Percentiles rank a stretch among this genome's conserved stretches.
These are phyloP conservation scores for Choristoneura fumiferana DNA, from an alignment of 1,140 invertebrate genomes.

Conservation along the genomic window DNA sequence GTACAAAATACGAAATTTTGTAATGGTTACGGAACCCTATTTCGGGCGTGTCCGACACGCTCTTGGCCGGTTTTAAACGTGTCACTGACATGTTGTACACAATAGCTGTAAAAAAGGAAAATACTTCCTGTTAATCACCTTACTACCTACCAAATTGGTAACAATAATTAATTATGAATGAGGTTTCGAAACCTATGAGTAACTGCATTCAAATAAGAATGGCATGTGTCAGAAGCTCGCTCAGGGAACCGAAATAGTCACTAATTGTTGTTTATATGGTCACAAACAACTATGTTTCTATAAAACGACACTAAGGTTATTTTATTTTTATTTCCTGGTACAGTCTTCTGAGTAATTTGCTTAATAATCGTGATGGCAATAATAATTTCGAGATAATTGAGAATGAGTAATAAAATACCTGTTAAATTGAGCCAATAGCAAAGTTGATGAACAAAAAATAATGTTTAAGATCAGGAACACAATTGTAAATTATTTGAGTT, in stretches of 20 bases:
- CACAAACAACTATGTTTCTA: too few relatives aligned
- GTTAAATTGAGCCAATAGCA: too few relatives aligned
- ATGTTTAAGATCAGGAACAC: not conserved
- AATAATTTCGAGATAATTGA: not conserved
- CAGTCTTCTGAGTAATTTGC: not conserved
- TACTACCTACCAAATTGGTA: conserved; percentile 32
- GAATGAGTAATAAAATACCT: not conserved
- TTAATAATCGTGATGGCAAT: not conserved
- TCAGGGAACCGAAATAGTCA: conserved; percentile 4
- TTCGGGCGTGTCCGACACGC: too few relatives aligned
- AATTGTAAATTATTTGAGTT: not conserved
- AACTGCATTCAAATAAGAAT: conserved; percentile 37
- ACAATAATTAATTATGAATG: conserved; percentile 72
- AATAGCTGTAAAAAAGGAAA: too few relatives aligned
- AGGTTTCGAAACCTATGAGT: conserved; percentile 50
- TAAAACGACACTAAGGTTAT: not conserved
- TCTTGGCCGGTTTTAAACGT: too few relatives aligned
- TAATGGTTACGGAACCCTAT: too few relatives aligned
- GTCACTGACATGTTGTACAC: too few relatives aligned
- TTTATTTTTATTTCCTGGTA: not conserved
- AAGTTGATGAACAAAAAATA: not conserved
- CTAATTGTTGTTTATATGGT: too few relatives aligned
- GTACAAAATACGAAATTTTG: too few relatives aligned
- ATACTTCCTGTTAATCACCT: conserved; percentile 34
- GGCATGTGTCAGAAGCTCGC: conserved; percentile 3